Evolutionary conservation across 2,888 invertebrate genomes (phyloP), one percentile per base, ranked within the genome.

Genomic region (Platypus cylindrus): DNA sequence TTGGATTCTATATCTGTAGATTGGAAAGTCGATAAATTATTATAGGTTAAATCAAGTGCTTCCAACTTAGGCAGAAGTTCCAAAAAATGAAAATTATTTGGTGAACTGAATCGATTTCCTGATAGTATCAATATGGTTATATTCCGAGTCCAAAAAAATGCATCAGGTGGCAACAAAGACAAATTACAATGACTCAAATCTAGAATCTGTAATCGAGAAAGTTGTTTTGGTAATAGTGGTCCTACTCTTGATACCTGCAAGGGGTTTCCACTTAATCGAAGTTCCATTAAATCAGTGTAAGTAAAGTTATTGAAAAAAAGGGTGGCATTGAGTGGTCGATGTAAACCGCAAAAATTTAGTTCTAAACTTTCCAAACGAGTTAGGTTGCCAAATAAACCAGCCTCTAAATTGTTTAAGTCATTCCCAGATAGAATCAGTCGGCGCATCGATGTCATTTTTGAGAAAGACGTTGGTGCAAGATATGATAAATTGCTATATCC

Each of bases 201-300:
- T 16, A 80, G 60, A 36, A 66, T 70, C 43, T 70, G 68, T 9
- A 78, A 63, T 45, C 72, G 68, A 2, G 75, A 73, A 13, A 80
- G 55, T 54, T 76, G 76, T 49, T 66, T 68, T 0, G 79, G 76
- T 43, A 80, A 66, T 18, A 79, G 53, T 0, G 75, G 66, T 2
- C 73, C 73, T 2, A 63, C 56, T 16, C 62, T 53, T 3, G 76
- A 71, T 7, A 78, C 70, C 1, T 66, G 64, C 13, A 79, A 55
- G 1, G 78, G 78, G 58, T 80, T 80, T 7, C 75, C 75, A 23
- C 75, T 71, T 5, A 79, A 63, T 44, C 70, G 68, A n/a, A 80
- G 64, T 54, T 78, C 78, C 45, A 72, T 67, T 40, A 79, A 64
- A 49, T 76, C 71, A 37, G 68, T 73, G 47, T 74, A 73, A 1